phyloP scores from a whole-genome alignment of 2,113 vertebrate genomes.

The Oplegnathus fasciatus region DNA sequence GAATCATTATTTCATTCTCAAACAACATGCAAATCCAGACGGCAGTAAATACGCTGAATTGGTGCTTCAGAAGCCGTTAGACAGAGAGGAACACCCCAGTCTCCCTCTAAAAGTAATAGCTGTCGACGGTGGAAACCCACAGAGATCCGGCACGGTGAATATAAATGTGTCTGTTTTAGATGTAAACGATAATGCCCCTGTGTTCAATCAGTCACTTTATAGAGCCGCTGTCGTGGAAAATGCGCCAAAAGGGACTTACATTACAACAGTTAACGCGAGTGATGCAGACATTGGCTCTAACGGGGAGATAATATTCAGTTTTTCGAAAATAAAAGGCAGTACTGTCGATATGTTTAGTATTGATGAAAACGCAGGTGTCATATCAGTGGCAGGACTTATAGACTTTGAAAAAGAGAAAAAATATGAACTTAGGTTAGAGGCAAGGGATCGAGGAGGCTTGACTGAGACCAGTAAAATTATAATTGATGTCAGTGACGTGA shows the following conservation, averaged over 20 bases:
- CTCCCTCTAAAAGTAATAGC: constrained; percentile 77
- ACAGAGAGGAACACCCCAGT: constrained; percentile 72
- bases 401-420: constrained; percentile 65
- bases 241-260: constrained; percentile 60
- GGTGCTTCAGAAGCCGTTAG: constrained; percentile 77
- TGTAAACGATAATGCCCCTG: constrained; percentile 62
- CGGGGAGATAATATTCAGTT: constrained; percentile 38
- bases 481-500: constrained; percentile 70
- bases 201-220: constrained; percentile 73
- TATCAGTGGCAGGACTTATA: constrained; percentile 30
- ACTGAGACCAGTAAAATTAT: constrained; percentile 62
- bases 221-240: constrained; percentile 79
- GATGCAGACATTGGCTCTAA: constrained; percentile 82
- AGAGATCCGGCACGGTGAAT: constrained; percentile 74
- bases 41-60: constrained; percentile 77
- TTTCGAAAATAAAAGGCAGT: constrained; percentile 29
- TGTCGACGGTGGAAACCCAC: constrained; percentile 83
- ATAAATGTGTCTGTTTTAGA: constrained; percentile 79
- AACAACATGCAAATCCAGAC: constrained; percentile 71
- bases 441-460: constrained; percentile 67
- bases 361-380: constrained; percentile 48
- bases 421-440: constrained; percentile 66
- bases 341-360: constrained; percentile 45
- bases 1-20: constrained; percentile 76
- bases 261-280: constrained; percentile 77